These are phyloP conservation scores for Myrmecophaga tridactyla DNA, from an alignment of 2,113 vertebrate species.

Conservation along the genomic window DNA sequence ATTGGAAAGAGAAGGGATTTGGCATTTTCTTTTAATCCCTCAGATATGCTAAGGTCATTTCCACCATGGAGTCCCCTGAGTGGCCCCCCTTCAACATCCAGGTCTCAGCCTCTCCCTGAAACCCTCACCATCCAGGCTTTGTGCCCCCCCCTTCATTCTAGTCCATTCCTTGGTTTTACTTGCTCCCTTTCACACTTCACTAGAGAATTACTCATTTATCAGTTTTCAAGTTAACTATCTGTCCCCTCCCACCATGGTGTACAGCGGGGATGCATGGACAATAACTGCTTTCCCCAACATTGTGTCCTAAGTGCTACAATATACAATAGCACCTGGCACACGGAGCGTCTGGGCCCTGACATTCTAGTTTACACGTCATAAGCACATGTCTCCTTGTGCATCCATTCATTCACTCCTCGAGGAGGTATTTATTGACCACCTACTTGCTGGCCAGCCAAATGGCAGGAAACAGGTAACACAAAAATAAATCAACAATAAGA, in stretches of 20 bases:
- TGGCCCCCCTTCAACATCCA: background rate
- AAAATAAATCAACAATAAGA: background rate
- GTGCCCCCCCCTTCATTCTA: fast-evolving
- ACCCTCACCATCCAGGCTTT: background rate
- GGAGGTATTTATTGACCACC: background rate
- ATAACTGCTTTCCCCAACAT: background rate
- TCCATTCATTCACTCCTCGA: background rate
- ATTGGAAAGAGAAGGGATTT: background rate
- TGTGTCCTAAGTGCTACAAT: background rate
- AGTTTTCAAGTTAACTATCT: background rate
- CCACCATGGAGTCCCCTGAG: background rate
- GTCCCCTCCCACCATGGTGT: background rate
- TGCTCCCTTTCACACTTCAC: background rate
- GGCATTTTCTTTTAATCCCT: background rate
- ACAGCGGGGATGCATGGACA: background rate
- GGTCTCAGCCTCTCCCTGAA: background rate
- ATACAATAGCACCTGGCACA: background rate
- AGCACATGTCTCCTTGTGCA: background rate
- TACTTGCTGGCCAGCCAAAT: background rate
- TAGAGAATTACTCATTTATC: background rate
- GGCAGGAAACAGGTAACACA: background rate
- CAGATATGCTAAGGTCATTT: background rate
- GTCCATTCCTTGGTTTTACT: background rate
- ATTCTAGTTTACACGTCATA: background rate
- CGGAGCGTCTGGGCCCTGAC: background rate